Base-by-base conservation (phyloP, 2,888 invertebrate species). In the Branchipolynoe longqiensis region DNA sequence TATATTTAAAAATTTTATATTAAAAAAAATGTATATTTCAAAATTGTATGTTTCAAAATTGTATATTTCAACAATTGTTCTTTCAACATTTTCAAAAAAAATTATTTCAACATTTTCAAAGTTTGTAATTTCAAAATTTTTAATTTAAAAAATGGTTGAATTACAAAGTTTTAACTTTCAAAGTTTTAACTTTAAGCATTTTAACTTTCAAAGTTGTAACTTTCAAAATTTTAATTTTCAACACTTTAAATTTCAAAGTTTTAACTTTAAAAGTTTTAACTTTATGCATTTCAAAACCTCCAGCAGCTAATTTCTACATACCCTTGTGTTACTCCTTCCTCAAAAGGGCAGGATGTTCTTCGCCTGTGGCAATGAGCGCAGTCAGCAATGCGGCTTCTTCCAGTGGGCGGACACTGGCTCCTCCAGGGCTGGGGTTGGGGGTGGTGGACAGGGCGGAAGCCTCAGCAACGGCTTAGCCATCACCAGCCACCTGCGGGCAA, bases 351-450 rank as follows among this genome's bases (percentile, higher is more conserved):
- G 92, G 85, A 90, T 89, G 82, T 92, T 92, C 89, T 92, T 89
- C 86, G 86, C 90, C 28, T 92, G 92, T 86, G 89, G 86, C 82
- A 87, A 87, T 12, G 87, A 88, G 54, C 86, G 90, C 28, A 87
- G 89, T 36, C 88, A 89, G 48, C 90, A 91, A 85, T 92, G 92
- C 87, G 91, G 91, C 90, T 92, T 90, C 87, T 92, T 92, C 86
- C 90, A 91, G 89, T 92, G 92, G 92, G 89, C 89, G 18, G 90
- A 91, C 64, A 85, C 88, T n/a, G 69, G 3, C 22, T 36, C 28
- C 1, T 25, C n/a, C 6, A 41, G 18, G 41, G 48, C 22, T 48
- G 73, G 25, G 14, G 38, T 48, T n/a, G 41, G 28, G 25, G 62
- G 62, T 14, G 31, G 62, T 25, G 69, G 69, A 22, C 8, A 18